phyloP scores from a whole-genome alignment of 2,113 vertebrate genomes.

The Nycticorax nycticorax region DNA sequence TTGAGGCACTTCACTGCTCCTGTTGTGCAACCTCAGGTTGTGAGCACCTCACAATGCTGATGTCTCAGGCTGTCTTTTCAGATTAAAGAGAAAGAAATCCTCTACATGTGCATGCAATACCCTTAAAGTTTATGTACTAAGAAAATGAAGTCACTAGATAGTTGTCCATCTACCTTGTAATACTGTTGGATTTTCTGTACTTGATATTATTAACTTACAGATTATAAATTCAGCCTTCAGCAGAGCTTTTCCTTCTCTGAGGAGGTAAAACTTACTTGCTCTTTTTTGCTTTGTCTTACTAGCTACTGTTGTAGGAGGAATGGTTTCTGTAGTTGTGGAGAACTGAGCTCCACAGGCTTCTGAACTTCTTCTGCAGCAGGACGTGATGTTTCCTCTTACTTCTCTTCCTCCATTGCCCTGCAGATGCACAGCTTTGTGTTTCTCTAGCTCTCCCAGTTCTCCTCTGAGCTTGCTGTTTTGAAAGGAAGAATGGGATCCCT shows the following conservation, averaged over 20 bases:
- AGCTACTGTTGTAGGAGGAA: not conserved
- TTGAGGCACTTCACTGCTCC: not conserved
- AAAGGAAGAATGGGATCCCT: not conserved
- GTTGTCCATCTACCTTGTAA: not conserved
- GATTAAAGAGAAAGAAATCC: not conserved
- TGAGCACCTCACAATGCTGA: not conserved
- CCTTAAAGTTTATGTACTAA: not conserved
- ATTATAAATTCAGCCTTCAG: not conserved
- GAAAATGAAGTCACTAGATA: not conserved
- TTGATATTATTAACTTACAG: not conserved
- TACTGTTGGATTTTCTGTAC: not conserved
- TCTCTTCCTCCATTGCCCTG: not conserved
- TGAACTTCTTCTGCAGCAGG: not conserved
- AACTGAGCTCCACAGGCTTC: not conserved
- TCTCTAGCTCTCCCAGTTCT: not conserved
- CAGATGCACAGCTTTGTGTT: not conserved
- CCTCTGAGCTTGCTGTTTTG: not conserved
- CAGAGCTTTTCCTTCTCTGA: not conserved
- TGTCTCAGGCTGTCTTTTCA: not conserved
- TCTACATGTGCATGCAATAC: not conserved
- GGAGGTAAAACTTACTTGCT: not conserved
- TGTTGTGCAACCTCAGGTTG: not conserved
- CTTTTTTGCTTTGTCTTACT: not conserved
- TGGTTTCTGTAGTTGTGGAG: not conserved
- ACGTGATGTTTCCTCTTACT: not conserved